Percentiles rank a stretch among this genome's conserved stretches.
These are phyloP conservation scores for Hyaena hyaena DNA, from an alignment of 2,113 vertebrate genomes.

Conservation along the genomic window DNA sequence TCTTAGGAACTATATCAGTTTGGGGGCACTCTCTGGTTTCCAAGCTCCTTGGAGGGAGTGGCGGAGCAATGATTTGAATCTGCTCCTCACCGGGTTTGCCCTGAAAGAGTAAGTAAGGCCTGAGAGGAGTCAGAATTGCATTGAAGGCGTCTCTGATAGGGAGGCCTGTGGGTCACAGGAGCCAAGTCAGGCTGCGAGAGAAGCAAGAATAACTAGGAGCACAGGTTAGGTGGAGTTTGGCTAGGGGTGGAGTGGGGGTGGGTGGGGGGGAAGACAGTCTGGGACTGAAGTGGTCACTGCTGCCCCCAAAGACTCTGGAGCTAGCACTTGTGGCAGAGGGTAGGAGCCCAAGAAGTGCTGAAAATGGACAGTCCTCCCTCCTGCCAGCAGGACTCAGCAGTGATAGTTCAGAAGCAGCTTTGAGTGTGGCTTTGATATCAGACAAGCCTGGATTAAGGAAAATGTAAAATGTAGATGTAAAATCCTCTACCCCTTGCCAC, in stretches of 20 bases:
- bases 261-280: not conserved
- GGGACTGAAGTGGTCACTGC: not conserved
- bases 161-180: not conserved
- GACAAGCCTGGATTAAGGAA: constrained; percentile 33
- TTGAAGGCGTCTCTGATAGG: not conserved
- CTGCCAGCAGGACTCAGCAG: not conserved
- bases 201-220: not conserved
- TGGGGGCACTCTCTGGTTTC: not conserved
- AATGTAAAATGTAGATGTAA: constrained; percentile 14
- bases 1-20: not conserved
- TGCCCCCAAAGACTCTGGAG: not conserved
- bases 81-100: not conserved
- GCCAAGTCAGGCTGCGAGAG: not conserved
- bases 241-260: not conserved
- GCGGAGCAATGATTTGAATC: not conserved
- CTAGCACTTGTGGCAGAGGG: not conserved
- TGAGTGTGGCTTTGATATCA: not conserved
- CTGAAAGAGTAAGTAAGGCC: not conserved
- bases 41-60: not conserved
- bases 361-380: not conserved
- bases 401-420: not conserved
- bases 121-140: not conserved
- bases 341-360: not conserved
- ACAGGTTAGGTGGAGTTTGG: not conserved
- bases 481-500: not conserved